Base-by-base conservation (phyloP, 2,797 vertebrate species). In the Psittacula echo region DNA sequence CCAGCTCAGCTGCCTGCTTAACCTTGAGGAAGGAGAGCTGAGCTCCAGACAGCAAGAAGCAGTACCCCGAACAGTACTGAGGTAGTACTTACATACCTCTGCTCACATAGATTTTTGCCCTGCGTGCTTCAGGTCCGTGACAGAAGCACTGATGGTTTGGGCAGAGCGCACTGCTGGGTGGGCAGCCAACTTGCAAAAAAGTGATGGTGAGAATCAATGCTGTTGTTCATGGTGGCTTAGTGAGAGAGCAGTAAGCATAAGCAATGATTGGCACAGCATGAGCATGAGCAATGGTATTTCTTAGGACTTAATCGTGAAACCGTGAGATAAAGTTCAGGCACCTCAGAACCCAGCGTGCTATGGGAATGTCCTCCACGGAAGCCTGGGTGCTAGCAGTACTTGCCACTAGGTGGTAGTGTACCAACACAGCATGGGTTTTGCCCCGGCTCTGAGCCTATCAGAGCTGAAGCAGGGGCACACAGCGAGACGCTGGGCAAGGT, bases 321-420 rank as follows among this genome's bases (percentile, higher is more conserved):
- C 1, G 1, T 2, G 23, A 32, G 21, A 4, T 2, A 0, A 48
- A 26, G 4, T 6, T 3, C 27, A 29, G 71, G 42, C n/a, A 8
- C 0, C 34, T 30, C 80, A 21, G 71, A 37, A 4, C 2, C 3
- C 21, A 4, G 32, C 5, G 1, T 1, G 30, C 18, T 22, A 0
- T 0, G 1, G n/a, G 15, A 12, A 11, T 5, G 16, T 7, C 44
- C 54, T 5, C 21, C 41, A 0, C 0, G 4, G 54, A 41, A 6
- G 42, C 1, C 6, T 1, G 73, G 19, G 29, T 12, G 34, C 27
- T 21, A 76, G 64, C 77, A 22, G 48, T 0, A 5, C 0, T 14
- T 14, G 3, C 94, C 95, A 10, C 91, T 87, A 97, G 96, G 47
- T 94, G 96, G 95, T 45, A 50, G 77, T 37, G 32, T 30, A 30